These are phyloP conservation scores for Macquaria ambigua DNA, from an alignment of 2,113 vertebrate species.

Conservation along the genomic window DNA sequence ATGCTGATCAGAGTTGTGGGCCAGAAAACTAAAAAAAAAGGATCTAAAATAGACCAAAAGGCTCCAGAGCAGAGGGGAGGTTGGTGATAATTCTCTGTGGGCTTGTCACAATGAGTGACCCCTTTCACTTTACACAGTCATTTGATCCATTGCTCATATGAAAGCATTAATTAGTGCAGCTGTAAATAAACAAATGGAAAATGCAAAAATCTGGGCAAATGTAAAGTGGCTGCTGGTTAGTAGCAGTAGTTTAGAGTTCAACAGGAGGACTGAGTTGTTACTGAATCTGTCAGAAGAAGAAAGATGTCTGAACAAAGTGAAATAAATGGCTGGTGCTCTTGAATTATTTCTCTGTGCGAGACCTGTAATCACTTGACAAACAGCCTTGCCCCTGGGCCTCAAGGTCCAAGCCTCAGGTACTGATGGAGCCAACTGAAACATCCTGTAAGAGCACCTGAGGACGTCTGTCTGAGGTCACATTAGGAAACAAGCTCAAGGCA, in stretches of 20 bases:
- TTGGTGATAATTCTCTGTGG: background rate
- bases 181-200: background rate
- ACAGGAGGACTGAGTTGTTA: background rate
- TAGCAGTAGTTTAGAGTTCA: background rate
- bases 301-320: conserved; percentile 35
- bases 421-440: conserved; percentile 31
- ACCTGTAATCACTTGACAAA: conserved; percentile 68
- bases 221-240: background rate
- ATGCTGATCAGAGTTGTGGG: background rate
- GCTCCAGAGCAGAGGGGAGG: too few species aligned
- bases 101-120: background rate
- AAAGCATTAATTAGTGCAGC: too few species aligned
- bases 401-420: background rate
- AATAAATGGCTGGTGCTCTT: conserved; percentile 38
- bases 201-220: background rate
- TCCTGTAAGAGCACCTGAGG: conserved; percentile 15
- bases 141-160: too few species aligned
- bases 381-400: conserved; percentile 12
- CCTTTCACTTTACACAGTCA: background rate
- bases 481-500: background rate
- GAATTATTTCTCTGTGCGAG: conserved; percentile 41
- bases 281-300: background rate
- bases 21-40: background rate
- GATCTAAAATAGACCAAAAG: background rate
- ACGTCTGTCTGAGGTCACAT: conserved; percentile 24